phyloP scores from a whole-genome alignment of 2,888 invertebrate species.

The Euspilapteryx auroguttella region DNA sequence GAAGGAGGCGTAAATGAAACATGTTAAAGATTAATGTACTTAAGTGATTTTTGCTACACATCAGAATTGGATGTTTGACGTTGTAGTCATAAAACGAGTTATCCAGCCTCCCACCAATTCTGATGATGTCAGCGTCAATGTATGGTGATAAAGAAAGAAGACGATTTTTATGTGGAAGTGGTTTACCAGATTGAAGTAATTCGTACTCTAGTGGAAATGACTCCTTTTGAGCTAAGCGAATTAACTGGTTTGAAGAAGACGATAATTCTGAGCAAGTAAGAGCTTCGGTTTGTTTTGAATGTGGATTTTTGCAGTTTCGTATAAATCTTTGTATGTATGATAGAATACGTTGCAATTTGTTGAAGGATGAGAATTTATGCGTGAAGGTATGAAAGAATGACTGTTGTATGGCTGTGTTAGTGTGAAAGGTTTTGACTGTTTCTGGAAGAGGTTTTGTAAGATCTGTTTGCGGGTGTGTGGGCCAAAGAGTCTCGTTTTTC shows the following conservation, averaged over 20 bases:
- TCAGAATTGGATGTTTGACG: too few species aligned
- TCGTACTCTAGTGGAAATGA: background rate
- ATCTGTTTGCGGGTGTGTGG: too few species aligned
- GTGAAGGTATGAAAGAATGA: background rate
- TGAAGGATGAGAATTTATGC: background rate
- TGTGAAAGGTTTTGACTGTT: too few species aligned
- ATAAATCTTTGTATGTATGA: background rate
- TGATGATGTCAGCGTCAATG: background rate
- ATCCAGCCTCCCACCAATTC: too few species aligned
- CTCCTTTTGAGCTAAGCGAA: conserved; percentile 1
- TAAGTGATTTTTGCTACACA: too few species aligned
- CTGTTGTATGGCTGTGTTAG: background rate
- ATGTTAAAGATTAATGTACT: too few species aligned
- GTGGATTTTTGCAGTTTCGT: background rate
- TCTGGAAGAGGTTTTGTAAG: too few species aligned
- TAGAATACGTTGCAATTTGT: background rate
- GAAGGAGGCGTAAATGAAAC: too few species aligned
- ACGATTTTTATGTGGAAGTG: background rate
- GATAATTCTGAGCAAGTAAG: background rate
- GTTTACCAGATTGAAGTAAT: background rate
- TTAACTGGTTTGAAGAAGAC: background rate
- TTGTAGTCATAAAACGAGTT: too few species aligned
- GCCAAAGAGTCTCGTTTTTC: too few species aligned
- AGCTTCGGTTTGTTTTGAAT: background rate
- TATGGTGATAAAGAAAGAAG: background rate